Evolutionary conservation across 2,888 invertebrate species (phyloP).

Genomic region (Euclidia mi): DNA sequence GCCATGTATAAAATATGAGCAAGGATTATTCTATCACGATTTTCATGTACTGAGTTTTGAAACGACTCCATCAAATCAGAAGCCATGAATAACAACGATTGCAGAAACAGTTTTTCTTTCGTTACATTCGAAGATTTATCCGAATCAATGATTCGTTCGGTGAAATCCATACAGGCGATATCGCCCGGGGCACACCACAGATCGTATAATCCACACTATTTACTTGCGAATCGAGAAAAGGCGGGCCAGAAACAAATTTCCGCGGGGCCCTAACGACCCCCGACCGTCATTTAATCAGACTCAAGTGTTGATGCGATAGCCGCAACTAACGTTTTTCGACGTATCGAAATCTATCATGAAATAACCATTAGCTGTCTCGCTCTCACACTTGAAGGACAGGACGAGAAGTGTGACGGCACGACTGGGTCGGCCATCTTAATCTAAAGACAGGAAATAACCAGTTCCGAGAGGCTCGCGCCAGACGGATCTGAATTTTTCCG

Average conservation of each 20-base stretch:
- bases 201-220: constrained; percentile 60
- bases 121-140: constrained; percentile 48
- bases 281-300: constrained; percentile 83
- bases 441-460: constrained; percentile 78
- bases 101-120: constrained; percentile 35
- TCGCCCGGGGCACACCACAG: constrained; percentile 41
- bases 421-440: constrained; percentile 65
- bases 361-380: constrained; percentile 56
- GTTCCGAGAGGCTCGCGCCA: constrained; percentile 70
- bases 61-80: constrained; percentile 40
- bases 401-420: constrained; percentile 46
- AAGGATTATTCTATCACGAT: constrained; percentile 14
- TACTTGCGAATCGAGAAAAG: constrained; percentile 67
- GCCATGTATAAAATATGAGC: constrained; percentile 26
- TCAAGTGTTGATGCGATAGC: constrained; percentile 79
- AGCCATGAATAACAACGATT: constrained; percentile 41
- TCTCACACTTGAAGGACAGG: constrained; percentile 37
- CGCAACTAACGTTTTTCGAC: constrained; percentile 62
- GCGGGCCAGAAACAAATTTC: constrained; percentile 67
- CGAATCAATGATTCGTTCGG: constrained; percentile 55
- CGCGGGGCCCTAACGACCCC: constrained; percentile 72
- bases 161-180: constrained; percentile 40
- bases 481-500: constrained; percentile 77
- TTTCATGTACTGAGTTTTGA: constrained; percentile 24
- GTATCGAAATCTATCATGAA: constrained; percentile 73